Evolutionary conservation across 2,888 invertebrate genomes (phyloP), one percentile per base, ranked within the genome.

Genomic region (Pseudococcus jackbeardsleyi): DNA sequence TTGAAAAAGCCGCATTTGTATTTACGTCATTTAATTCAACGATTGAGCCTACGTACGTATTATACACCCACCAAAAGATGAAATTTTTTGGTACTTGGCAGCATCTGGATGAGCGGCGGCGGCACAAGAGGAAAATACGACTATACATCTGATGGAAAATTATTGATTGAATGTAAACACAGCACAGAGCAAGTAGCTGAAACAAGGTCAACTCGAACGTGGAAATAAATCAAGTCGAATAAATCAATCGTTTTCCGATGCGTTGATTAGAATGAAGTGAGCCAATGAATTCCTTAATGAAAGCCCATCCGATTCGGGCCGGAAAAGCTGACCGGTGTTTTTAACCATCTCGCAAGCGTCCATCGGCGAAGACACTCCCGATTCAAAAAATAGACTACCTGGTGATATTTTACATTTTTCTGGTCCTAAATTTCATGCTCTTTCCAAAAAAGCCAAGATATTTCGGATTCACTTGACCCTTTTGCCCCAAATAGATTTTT

Each of bases 141-240:
- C 64, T 64, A 19, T 82, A 82, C 46, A 46, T 82, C 79, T 17
- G 42, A 46, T 82, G 79, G 46, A 46, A 82, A 72, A 77, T 39
- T 82, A 82, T 82, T 82, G 79, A 82, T 82, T 82, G 46, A 46
- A 82, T 46, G 79, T 82, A 46, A 82, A 82, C 79, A 79, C 42
- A 77, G 3, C 79, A 79, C 79, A 77, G 3, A n/a, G 46, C 19
- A 46, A 82, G 33, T 26, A 8, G 33, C 33, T 33, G 33, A 72
- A 82, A 82, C 79, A 82, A 82, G 79, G 79, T 82, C 79, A 46
- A 82, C 79, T 46, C 79, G 4, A 64, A 22, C 64, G 79, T 82
- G 42, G 5, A 46, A 82, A 82, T 82, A 82, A 82, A 82, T 82
- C 79, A 82, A 82, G 39, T 42, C 77, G 79, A 82, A 82, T 42